Evolutionary conservation across 1,140 invertebrate genomes (phyloP), one percentile per base, ranked within the genome.

Genomic region (Drosophila azteca): DNA sequence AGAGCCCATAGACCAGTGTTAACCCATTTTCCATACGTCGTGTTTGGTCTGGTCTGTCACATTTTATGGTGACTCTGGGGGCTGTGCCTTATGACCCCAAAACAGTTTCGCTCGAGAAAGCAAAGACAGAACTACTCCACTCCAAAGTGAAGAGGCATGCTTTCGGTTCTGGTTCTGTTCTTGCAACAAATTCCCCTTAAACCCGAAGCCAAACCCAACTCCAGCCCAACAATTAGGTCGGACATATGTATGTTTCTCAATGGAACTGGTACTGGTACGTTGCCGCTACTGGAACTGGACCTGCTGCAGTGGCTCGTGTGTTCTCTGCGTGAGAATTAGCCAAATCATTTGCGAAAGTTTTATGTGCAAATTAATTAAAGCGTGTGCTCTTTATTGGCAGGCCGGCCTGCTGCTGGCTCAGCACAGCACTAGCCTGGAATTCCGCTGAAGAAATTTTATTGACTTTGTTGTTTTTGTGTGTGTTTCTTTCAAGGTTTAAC

Each of bases 71-170:
- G 35, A 39, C 35, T 39, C 35, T 39, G 35, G 35, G 35, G 60
- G 61, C 49, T 65, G 83, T 88, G 83, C 64, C 77, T 82, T 88
- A 67, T 88, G 84, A 87, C 77, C 83, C 87, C 48, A 75, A 22
- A 60, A 53, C 49, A 83, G 83, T 88, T 79, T 88, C 83, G 83
- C 79, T 88, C 73, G 72, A 89, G 83, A 83, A 83, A 81, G 49
- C 59, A 41, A 59, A 74, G 79, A 78, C 62, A 58, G 24, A 67
- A 61, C 61, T 24, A 44, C 44, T 50, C 53, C 49, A 31, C 31
- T 31, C 31, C 2, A 31, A n/a, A 44, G 45, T 15, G 59, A 31
- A 44, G 58, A 35, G 57, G 15, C 6, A 31, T 70, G 44, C n/a
- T 59, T 64, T 76, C 61, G 50, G 35, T 58, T 58, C 35, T 24